A percentile compares a stretch with the other conserved stretches of the same genome.
phyloP scores from a whole-genome alignment of 1,140 invertebrate genomes.

The Phocides pigmalion region DNA sequence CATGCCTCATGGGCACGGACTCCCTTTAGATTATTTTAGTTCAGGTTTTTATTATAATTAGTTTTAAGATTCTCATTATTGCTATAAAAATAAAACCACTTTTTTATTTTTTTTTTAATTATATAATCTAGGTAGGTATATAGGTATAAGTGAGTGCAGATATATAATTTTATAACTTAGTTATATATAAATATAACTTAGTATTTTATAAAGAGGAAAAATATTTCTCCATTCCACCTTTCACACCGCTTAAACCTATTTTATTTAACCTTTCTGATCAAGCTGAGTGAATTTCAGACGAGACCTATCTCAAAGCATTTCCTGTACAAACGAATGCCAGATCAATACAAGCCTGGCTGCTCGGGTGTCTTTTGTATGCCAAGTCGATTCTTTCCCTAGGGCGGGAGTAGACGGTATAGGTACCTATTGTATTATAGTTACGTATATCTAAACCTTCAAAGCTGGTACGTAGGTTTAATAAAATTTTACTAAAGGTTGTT shows the following conservation, averaged over 20 bases:
- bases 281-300: constrained; percentile 8
- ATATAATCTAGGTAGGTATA: too few species aligned
- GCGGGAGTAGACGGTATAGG: constrained; percentile 9
- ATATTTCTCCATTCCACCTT: not conserved
- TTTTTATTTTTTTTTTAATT: too few species aligned
- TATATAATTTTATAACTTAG: too few species aligned
- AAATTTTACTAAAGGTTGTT: not conserved
- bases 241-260: not conserved
- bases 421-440: too few species aligned
- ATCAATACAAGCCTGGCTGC: constrained; percentile 21
- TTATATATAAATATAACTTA: too few species aligned
- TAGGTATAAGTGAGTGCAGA: too few species aligned
- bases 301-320: constrained; percentile 25
- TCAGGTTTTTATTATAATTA: too few species aligned
- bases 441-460: not conserved
- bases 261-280: constrained; percentile 10
- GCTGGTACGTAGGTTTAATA: not conserved
- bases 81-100: too few species aligned
- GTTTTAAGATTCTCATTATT: too few species aligned
- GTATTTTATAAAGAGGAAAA: too few species aligned
- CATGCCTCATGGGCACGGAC: too few species aligned
- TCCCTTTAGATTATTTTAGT: too few species aligned
- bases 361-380: constrained; percentile 22
- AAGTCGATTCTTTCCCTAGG: constrained; percentile 14
- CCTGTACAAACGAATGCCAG: constrained; percentile 19